Base-by-base conservation (phyloP, 2,888 invertebrate genomes). In the Abscondita cerata region DNA sequence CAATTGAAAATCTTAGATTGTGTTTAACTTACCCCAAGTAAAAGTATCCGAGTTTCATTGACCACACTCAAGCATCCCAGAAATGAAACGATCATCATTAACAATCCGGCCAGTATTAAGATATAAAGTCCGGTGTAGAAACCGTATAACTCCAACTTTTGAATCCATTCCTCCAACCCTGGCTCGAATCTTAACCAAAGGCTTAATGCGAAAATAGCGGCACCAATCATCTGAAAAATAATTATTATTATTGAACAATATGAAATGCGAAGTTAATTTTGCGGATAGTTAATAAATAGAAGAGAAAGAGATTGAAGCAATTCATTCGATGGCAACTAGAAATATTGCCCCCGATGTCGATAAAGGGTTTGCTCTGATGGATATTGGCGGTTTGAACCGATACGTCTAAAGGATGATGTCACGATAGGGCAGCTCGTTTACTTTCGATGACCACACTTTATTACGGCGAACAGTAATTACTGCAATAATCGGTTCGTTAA, bases 61-160 rank as follows among this genome's bases (percentile, higher is more conserved):
- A 93, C 81, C 0, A 93, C 90, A n/a, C 91, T 89, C 1, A 90
- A 86, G 72, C 95, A 95, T 31, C 95, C 94, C 50, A 93, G 78
- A 78, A 95, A 91, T 0, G 92, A 86, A 11, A 92, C 86, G 1
- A 89, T 83, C 86, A 95, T 89, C 70, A 93, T 85, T 15, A 90
- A 79, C 13, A 91, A 81, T 1, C 92, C 86, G 0, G 85, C 85
- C 50, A 89, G 84, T 58, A 95, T 87, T 64, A 95, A 84, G 63
- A 96, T 85, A 78, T 95, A 95, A 70, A 92, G 84, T 1, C 95
- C 95, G 64, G 89, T 90, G 83, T 93, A 95, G 80, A 92, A 93
- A 62, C 88, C 84, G 66, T 88, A 82, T 44, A 95, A 87, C 60
- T 90, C 84, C 64, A 96, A 80, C 61, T 89, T 87, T 47, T 84